These are phyloP conservation scores for Eilema sororculum DNA, from an alignment of 2,888 invertebrate genomes.

Conservation along the genomic window DNA sequence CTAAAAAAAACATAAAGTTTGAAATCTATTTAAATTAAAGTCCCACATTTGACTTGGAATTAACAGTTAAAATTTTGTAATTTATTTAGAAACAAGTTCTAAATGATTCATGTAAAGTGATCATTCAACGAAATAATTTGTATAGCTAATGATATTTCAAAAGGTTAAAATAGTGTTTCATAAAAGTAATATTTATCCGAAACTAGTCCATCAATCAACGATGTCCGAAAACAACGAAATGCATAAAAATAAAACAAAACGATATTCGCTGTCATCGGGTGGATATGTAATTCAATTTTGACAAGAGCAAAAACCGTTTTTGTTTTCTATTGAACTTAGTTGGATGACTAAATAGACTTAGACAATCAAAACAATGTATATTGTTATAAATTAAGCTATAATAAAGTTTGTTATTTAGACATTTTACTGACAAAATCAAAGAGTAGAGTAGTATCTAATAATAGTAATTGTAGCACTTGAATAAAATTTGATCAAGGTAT, in stretches of 20 bases:
- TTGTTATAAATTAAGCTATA: too few species aligned
- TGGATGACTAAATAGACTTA: constrained; percentile 5
- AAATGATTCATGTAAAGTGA: not conserved
- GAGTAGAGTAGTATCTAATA: not conserved
- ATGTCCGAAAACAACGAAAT: constrained; percentile 31
- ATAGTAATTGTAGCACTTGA: too few species aligned
- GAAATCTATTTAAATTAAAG: not conserved
- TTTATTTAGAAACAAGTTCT: not conserved
- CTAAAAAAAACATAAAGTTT: not conserved
- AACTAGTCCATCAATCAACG: constrained; percentile 41
- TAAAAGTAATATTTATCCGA: constrained; percentile 36
- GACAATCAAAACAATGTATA: too few species aligned
- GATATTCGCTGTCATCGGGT: constrained; percentile 39
- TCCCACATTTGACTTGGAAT: not conserved
- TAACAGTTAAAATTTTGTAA: not conserved
- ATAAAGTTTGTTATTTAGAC: not conserved
- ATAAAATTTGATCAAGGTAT: not conserved
- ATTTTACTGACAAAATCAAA: not conserved
- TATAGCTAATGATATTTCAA: not conserved
- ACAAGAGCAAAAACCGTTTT: constrained; percentile 35
- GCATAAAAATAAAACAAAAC: constrained; percentile 43
- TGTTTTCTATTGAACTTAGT: constrained; percentile 37
- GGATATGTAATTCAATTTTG: constrained; percentile 50
- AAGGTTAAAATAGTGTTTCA: too few species aligned
- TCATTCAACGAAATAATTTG: not conserved